Conservation (phyloP, 2,113 vertebrate species). For the Oncorhynchus kisutch region DNA sequence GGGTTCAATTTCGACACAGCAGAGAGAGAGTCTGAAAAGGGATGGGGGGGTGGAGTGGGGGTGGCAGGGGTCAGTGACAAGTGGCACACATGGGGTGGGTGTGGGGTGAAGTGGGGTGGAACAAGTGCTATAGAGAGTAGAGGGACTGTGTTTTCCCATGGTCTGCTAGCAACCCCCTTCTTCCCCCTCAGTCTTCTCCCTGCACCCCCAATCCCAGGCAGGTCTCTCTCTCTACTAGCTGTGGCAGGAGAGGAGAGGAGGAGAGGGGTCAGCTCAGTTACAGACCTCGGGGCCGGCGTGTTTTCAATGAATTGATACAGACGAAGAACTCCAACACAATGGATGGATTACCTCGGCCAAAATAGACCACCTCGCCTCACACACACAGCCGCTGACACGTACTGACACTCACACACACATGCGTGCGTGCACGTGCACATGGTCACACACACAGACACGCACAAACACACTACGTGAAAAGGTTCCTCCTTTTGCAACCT, state of each 20-base stretch:
- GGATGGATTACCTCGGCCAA: conserved; percentile 77
- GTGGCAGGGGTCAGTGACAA: conserved; percentile 77
- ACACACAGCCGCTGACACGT: conserved; percentile 42
- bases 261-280: conserved; percentile 80
- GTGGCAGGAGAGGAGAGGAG: conserved; percentile 19
- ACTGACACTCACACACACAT: conserved; percentile 36
- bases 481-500: background rate
- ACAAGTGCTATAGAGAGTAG: conserved; percentile 71
- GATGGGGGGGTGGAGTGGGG: conserved; percentile 56
- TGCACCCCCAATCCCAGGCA: conserved; percentile 43
- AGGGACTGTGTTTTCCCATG: conserved; percentile 78
- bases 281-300: conserved; percentile 77
- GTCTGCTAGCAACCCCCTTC: conserved; percentile 63
- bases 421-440: conserved; percentile 17
- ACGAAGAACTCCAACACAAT: conserved; percentile 79
- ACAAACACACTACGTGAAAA: background rate
- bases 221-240: conserved; percentile 33
- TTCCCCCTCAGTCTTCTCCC: conserved; percentile 13
- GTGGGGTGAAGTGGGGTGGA: conserved; percentile 76
- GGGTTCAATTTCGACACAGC: conserved; percentile 7
- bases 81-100: conserved; percentile 65
- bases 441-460: conserved; percentile 3
- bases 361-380: conserved; percentile 60
- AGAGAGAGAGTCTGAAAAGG: conserved; percentile 59
- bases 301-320: conserved; percentile 82